Conservation (phyloP, 2,113 vertebrate genomes). For the Colistium nudipinnis region DNA sequence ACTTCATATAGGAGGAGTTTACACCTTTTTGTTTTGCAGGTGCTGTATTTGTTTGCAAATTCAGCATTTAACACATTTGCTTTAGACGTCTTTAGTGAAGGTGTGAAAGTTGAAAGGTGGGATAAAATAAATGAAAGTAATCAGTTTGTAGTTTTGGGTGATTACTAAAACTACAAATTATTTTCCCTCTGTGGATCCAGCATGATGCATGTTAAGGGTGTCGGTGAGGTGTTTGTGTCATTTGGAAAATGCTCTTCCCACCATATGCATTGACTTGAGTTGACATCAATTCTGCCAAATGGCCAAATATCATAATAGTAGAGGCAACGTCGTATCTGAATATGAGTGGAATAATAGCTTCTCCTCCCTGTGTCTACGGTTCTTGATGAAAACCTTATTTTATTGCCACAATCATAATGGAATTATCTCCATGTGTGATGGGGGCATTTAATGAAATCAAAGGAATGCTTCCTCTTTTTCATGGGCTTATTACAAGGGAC, state of each 20-base stretch:
- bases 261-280: slow-evolving; percentile 49
- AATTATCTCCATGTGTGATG: slow-evolving; percentile 85
- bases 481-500: slow-evolving; percentile 73
- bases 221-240: slow-evolving; percentile 39
- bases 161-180: slow-evolving; percentile 3
- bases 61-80: slow-evolving; percentile 25
- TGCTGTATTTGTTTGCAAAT: slow-evolving; percentile 18
- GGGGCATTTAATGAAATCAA: slow-evolving; percentile 83
- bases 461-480: slow-evolving; percentile 79
- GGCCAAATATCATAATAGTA: slow-evolving; percentile 68
- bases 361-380: slow-evolving; percentile 73
- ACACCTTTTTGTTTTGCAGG: slow-evolving; percentile 2
- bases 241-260: slow-evolving; percentile 31
- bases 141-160: neutral
- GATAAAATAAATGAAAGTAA: neutral
- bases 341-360: slow-evolving; percentile 80
- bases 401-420: slow-evolving; percentile 84
- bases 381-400: slow-evolving; percentile 84
- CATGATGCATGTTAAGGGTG: neutral
- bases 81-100: slow-evolving; percentile 3
- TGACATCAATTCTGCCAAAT: slow-evolving; percentile 71
- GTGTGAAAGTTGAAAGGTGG: neutral
- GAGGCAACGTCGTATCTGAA: slow-evolving; percentile 73
- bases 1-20: neutral
- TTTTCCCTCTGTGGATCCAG: neutral